Evolutionary conservation across 1,140 invertebrate genomes (phyloP).

Genomic region (Bradysia coprophila): DNA sequence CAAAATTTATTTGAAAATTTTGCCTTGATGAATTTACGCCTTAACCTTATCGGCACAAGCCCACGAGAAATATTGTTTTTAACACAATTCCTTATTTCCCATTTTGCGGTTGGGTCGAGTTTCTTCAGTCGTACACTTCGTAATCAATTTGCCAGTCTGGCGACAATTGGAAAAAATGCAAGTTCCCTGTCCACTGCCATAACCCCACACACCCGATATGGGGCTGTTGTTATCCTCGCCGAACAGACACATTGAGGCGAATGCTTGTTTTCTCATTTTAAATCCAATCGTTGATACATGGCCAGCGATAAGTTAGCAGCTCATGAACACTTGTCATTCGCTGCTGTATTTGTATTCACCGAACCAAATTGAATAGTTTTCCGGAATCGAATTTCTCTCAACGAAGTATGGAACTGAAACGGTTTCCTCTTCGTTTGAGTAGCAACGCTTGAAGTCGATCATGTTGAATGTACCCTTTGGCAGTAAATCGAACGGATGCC

Average conservation of each 20-base stretch:
- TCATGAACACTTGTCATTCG: conserved; percentile 92
- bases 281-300: conserved; percentile 95
- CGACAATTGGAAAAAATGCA: conserved; percentile 67
- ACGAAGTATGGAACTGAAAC: conserved; percentile 96
- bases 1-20: conserved; percentile 99
- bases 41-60: conserved; percentile 70
- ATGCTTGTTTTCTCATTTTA: conserved; percentile 94
- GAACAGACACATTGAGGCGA: conserved; percentile 86
- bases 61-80: conserved; percentile 89
- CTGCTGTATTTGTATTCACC: conserved; percentile 94
- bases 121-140: conserved; percentile 92
- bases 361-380: conserved; percentile 95
- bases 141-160: conserved; percentile 95
- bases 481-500: conserved; percentile 79
- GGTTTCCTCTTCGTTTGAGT: conserved; percentile 90
- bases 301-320: conserved; percentile 83
- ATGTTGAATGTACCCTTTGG: conserved; percentile 84
- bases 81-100: conserved; percentile 83
- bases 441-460: conserved; percentile 93
- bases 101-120: conserved; percentile 63
- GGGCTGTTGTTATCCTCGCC: conserved; percentile 80
- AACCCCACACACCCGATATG: conserved; percentile 94
- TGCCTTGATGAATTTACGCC: conserved; percentile 93
- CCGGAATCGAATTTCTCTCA: conserved; percentile 92
- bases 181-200: conserved; percentile 90